A percentile compares a stretch with the other conserved stretches of the same genome.
Conservation (phyloP, 2,797 vertebrate species). For the Xenentodon cancila region DNA sequence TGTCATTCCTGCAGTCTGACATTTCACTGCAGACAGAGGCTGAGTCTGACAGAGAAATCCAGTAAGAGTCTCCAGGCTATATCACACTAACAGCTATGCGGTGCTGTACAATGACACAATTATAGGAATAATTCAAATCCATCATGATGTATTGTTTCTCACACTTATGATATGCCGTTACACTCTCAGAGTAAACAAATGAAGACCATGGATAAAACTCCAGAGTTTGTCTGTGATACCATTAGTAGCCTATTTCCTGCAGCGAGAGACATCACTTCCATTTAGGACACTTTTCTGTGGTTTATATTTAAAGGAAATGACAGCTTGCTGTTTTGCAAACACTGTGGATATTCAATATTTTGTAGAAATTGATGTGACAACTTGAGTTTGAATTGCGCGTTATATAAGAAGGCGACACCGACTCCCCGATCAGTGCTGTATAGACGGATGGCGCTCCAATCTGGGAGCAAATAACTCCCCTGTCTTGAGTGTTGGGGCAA, state of each 20-base stretch:
- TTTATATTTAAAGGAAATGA: slow-evolving; percentile 45
- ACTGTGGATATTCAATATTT: slow-evolving; percentile 41
- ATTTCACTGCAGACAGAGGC: slow-evolving; percentile 8
- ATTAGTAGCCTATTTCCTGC: slow-evolving; percentile 34
- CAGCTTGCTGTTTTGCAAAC: slow-evolving; percentile 48
- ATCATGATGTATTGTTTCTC: too few relatives aligned
- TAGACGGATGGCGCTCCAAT: slow-evolving; percentile 60
- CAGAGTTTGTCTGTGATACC: slow-evolving; percentile 34
- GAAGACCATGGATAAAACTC: slow-evolving; percentile 19
- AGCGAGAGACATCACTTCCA: slow-evolving; percentile 40
- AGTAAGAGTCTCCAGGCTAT: slow-evolving; percentile 1
- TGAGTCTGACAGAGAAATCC: background rate
- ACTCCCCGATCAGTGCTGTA: slow-evolving; percentile 9
- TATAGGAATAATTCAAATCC: background rate
- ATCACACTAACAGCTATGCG: too few relatives aligned
- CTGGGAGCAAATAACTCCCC: slow-evolving; percentile 52
- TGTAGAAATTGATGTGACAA: slow-evolving; percentile 53
- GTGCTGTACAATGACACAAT: background rate
- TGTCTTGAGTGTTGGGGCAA: slow-evolving; percentile 43
- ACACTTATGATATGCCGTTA: background rate
- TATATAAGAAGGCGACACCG: slow-evolving; percentile 27
- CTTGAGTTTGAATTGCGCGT: slow-evolving; percentile 18
- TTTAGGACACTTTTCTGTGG: slow-evolving; percentile 7
- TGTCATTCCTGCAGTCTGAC: slow-evolving; percentile 41
- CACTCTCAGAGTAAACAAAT: too few relatives aligned